phyloP scores from a whole-genome alignment of 2,113 vertebrate species.

The Macquaria australasica region DNA sequence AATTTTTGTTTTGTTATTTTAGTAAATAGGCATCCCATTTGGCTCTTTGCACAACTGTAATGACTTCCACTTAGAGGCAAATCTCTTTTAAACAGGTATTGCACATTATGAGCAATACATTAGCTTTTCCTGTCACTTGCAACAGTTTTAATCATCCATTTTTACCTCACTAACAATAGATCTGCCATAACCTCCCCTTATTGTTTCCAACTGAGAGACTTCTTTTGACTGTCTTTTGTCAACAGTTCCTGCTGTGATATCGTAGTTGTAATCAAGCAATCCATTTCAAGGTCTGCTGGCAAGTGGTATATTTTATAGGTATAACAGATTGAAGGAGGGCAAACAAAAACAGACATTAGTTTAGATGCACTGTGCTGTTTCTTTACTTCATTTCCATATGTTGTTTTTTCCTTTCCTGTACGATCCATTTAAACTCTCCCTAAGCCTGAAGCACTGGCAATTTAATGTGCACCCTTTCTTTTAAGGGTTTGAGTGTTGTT shows the following conservation, averaged over 20 bases:
- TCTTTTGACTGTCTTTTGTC: conserved; percentile 33
- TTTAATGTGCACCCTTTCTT: neutral
- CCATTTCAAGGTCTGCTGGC: conserved; percentile 31
- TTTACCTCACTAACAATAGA: conserved; percentile 4
- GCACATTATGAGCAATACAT: conserved; percentile 1
- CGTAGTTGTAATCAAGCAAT: conserved; percentile 52
- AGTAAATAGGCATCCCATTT: neutral
- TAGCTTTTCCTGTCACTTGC: conserved; percentile 9
- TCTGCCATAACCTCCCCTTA: neutral
- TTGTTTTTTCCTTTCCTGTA: neutral
- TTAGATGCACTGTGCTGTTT: conserved; percentile 24
- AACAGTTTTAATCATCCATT: conserved; percentile 16
- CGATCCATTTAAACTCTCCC: conserved; percentile 14
- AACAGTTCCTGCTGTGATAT: conserved; percentile 40
- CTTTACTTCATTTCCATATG: conserved; percentile 5
- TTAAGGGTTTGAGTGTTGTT: conserved; percentile 31
- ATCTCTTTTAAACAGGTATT: neutral
- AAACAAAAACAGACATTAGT: conserved; percentile 22
- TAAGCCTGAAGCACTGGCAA: conserved; percentile 24
- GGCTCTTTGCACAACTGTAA: conserved; percentile 6
- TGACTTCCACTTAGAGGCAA: neutral
- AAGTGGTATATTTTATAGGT: conserved; percentile 37
- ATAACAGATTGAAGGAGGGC: neutral
- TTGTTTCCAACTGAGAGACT: conserved; percentile 9
- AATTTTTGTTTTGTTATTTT: neutral